Evolutionary conservation across 1,140 invertebrate genomes (phyloP), one percentile per base, ranked within the genome.

Genomic region (Hycleus phaleratus): DNA sequence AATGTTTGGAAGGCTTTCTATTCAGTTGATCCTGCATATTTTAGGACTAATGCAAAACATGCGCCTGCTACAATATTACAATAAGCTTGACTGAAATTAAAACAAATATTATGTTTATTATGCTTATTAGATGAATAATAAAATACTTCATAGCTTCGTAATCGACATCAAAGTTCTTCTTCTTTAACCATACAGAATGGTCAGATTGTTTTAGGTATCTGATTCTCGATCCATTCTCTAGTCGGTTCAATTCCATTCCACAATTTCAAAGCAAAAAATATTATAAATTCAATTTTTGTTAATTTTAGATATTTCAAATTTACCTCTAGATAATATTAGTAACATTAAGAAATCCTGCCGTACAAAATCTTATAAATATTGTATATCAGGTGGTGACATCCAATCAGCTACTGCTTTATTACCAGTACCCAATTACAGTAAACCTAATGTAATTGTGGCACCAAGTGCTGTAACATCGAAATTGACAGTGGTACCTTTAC

Each of bases 401-500:
- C 95, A 98, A 61, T 90, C 86, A 5, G 93, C 91, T n/a, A 96
- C 86, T 4, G 93, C 88, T 63, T 82, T 81, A 76, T 93, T 93
- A 46, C 84, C 84, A 5, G 89, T 90, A 58, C 87, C 85, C 66
- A 96, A 86, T 75, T 93, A 98, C 81, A 97, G 91, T 54, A 98
- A 81, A 4, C 93, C 95, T 7, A 98, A 76, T 0, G 95, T 95
- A 38, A 97, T 76, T 0, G 93, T 98, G 4, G 95, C 93, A 9
- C 95, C 95, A 9, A 95, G 94, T 46, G 91, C 90, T 2, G 95
- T 98, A 2, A 98, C 93, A 78, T 97, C 91, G 43, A 95, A 87
- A 77, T 98, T 98, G 10, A 97, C 91, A 18, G 83, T 85, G 56
- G 92, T 87, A n/a, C 93, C 94, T 78, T 97, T 94, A 26, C 89